Conservation (phyloP, 2,888 invertebrate species). For the Amblyjoppa fuscipennis region DNA sequence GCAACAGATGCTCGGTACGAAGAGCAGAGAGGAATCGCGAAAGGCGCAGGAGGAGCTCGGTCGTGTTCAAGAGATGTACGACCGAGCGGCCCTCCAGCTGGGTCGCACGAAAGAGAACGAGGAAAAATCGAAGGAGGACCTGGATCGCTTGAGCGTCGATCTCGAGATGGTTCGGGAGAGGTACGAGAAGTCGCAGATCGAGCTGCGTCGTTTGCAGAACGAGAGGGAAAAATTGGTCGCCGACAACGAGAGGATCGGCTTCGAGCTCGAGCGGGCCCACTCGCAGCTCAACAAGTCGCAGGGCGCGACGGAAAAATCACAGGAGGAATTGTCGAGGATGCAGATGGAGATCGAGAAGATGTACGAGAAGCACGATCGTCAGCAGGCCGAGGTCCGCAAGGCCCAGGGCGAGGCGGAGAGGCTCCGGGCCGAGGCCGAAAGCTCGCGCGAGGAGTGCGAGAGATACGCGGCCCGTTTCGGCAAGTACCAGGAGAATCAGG, state of each 20-base stretch:
- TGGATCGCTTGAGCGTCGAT: slow-evolving; percentile 92
- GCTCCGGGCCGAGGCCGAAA: slow-evolving; percentile 90
- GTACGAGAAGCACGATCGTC: slow-evolving; percentile 95
- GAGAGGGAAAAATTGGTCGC: slow-evolving; percentile 95
- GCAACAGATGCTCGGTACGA: slow-evolving; percentile 91
- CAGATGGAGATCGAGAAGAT: slow-evolving; percentile 96
- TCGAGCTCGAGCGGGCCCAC: slow-evolving; percentile 94
- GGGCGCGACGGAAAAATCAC: slow-evolving; percentile 94
- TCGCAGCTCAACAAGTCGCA: slow-evolving; percentile 94
- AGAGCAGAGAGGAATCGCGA: slow-evolving; percentile 93
- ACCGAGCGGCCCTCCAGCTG: slow-evolving; percentile 93
- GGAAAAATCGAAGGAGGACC: slow-evolving; percentile 95
- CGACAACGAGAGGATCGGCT: slow-evolving; percentile 93
- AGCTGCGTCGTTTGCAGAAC: slow-evolving; percentile 92
- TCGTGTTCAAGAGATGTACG: slow-evolving; percentile 95
- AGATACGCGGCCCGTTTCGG: slow-evolving; percentile 90
- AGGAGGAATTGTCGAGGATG: slow-evolving; percentile 95
- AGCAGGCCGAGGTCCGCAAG: slow-evolving; percentile 92
- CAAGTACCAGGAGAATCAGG: slow-evolving; percentile 91
- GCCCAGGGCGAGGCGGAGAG: slow-evolving; percentile 92
- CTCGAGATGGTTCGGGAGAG: slow-evolving; percentile 95
- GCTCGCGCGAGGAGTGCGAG: slow-evolving; percentile 92
- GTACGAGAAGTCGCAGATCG: slow-evolving; percentile 95
- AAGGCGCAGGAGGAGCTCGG: slow-evolving; percentile 95
- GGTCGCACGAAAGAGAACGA: slow-evolving; percentile 95